Evolutionary conservation across 2,888 invertebrate species (phyloP), one percentile per base, ranked within the genome.

Genomic region (Teleiodes luculella): DNA sequence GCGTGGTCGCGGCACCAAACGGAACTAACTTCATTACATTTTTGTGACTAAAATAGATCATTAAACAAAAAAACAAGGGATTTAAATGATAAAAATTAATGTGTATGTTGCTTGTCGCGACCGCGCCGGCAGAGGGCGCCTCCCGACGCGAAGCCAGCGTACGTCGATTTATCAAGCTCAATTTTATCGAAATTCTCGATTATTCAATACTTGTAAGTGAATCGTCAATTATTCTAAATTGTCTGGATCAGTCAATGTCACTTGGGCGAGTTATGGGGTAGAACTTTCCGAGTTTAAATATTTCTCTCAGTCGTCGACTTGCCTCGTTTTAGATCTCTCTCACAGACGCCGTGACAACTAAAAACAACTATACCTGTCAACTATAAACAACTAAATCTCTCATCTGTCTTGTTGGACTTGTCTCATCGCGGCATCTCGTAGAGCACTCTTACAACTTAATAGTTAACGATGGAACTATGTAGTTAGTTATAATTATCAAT

Each of bases 101-200:
- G 11, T 18, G n/a, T n/a, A 7, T 18, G 39, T 20, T 54, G 65
- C 57, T 58, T 69, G 64, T 31, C 31, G 54, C 54, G 52, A 30
- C 16, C 52, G 30, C 45, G 50, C 16, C 36, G 30, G 16, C 43
- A 16, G 35, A 58, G 67, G 68, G 68, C 73, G 74, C 67, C 73
- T 67, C 68, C 61, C 60, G 60, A 57, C 67, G 68, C 76, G 72
- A 61, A 66, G 67, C 78, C 74, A 78, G 72, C 18, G 74, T 71
- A 72, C 74, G 86, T 85, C 86, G 81, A 86, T 85, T 84, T 82
- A 79, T 82, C 81, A 78, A 80, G 87, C 87, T 88, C 88, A 88
- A 88, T 88, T 87, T 86, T 85, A 82, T 78, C 68, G 78, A 64
- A 75, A 73, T 71, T 77, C 77, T 79, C 73, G 79, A 73, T 77